Conservation (phyloP, 2,888 invertebrate species). For the Scaptomyza caliginosa region DNA sequence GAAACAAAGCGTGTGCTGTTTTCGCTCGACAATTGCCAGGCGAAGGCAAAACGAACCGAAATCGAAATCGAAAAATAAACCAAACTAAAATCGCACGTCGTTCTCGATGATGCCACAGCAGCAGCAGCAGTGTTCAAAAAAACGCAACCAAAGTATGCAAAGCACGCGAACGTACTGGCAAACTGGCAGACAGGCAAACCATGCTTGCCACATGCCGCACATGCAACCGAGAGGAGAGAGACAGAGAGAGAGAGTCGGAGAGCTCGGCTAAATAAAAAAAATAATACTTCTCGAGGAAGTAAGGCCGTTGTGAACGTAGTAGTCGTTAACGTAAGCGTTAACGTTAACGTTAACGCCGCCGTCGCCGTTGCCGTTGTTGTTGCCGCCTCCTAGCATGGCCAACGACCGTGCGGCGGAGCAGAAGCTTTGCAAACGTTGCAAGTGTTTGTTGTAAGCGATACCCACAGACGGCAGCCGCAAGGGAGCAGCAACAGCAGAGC, state of each 20-base stretch:
- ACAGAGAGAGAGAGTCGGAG: constrained; percentile 48
- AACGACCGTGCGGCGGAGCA: constrained; percentile 60
- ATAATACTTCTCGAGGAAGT: constrained; percentile 62
- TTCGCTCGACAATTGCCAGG: constrained; percentile 39
- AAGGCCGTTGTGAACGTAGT: constrained; percentile 50
- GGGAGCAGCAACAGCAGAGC: constrained; percentile 47
- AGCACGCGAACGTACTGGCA: constrained; percentile 83
- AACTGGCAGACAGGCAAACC: constrained; percentile 69
- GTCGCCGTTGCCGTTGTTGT: constrained; percentile 54
- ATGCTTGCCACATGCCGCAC: constrained; percentile 54
- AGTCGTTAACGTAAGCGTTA: constrained; percentile 44
- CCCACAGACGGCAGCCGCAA: constrained; percentile 63
- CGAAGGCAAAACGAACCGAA: constrained; percentile 24
- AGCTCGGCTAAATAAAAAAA: constrained; percentile 54
- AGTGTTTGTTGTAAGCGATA: constrained; percentile 79
- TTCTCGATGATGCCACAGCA: constrained; percentile 24
- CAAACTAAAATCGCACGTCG: constrained; percentile 28
- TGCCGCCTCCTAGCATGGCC: constrained; percentile 33
- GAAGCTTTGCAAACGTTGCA: constrained; percentile 74
- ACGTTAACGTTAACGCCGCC: constrained; percentile 46
- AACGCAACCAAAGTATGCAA: constrained; percentile 83
- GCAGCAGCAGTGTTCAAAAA: constrained; percentile 59
- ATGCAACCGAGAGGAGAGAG: constrained; percentile 56
- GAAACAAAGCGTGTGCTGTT: not conserved
- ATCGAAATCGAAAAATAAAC: constrained; percentile 23